These are phyloP conservation scores for Plusia festucae DNA, from an alignment of 2,888 invertebrate species.

Conservation along the genomic window DNA sequence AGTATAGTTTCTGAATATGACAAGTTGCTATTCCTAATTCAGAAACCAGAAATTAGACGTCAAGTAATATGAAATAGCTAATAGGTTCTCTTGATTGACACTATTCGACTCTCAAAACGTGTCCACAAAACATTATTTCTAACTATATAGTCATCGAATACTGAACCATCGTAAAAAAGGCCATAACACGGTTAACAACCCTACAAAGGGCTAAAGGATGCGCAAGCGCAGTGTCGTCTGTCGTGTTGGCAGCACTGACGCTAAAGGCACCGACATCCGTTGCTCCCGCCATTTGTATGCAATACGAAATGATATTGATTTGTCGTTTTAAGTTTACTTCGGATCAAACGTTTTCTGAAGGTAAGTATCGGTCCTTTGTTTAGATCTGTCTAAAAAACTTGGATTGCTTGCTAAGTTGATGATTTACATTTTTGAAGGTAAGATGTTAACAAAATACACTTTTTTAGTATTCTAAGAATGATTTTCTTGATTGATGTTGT, in stretches of 20 bases:
- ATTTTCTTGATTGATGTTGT: background rate
- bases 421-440: constrained; percentile 29
- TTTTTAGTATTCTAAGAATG: background rate
- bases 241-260: constrained; percentile 64
- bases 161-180: background rate
- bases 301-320: constrained; percentile 58
- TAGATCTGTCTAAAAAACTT: constrained; percentile 17
- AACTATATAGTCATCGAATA: background rate
- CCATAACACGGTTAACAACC: constrained; percentile 59
- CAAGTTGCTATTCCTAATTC: too few species aligned
- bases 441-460: background rate
- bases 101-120: background rate
- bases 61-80: too few species aligned
- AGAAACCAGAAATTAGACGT: too few species aligned
- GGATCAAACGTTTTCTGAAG: constrained; percentile 51
- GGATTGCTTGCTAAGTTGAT: constrained; percentile 25
- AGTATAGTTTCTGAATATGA: too few species aligned
- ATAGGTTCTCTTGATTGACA: background rate
- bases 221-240: constrained; percentile 59
- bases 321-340: constrained; percentile 59
- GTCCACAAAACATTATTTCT: too few species aligned
- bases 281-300: constrained; percentile 56
- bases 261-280: constrained; percentile 86
- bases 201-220: constrained; percentile 70
- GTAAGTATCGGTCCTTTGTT: constrained; percentile 30